These are phyloP conservation scores for Istiophorus platypterus DNA, from an alignment of 2,113 vertebrate species.

Conservation along the genomic window DNA sequence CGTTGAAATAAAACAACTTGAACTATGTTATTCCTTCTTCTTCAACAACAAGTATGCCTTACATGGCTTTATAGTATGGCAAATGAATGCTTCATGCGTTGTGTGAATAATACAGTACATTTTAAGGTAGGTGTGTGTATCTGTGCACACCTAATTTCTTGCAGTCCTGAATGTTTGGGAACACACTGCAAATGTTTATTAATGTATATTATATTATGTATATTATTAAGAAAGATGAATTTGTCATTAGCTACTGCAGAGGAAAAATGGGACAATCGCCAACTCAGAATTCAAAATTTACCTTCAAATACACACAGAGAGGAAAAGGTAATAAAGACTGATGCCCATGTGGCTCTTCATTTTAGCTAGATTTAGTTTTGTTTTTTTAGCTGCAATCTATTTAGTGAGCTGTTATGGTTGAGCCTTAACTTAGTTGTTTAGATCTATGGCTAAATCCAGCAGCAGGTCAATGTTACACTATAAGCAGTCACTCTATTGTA, in stretches of 20 bases:
- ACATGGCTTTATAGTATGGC: slow-evolving; percentile 8
- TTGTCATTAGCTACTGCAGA: background rate
- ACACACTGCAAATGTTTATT: background rate
- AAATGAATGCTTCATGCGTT: background rate
- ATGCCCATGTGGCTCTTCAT: background rate
- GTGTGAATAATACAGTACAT: background rate
- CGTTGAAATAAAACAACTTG: slow-evolving; percentile 22
- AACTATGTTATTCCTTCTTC: slow-evolving; percentile 30
- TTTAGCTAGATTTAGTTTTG: background rate
- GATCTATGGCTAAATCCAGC: background rate
- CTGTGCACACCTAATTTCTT: background rate
- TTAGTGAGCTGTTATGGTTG: background rate
- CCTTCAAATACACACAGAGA: background rate
- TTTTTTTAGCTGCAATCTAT: background rate
- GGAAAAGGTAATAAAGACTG: background rate
- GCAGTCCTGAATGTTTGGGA: background rate
- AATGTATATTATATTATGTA: too few species aligned
- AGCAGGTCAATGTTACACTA: background rate
- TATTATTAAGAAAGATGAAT: background rate
- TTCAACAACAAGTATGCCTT: background rate
- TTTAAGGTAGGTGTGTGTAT: background rate
- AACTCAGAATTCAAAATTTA: background rate
- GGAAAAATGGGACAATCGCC: background rate
- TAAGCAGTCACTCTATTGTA: background rate
- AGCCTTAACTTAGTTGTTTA: background rate